Conservation (phyloP, 2,888 invertebrate genomes). For the Limnephilus lunatus region DNA sequence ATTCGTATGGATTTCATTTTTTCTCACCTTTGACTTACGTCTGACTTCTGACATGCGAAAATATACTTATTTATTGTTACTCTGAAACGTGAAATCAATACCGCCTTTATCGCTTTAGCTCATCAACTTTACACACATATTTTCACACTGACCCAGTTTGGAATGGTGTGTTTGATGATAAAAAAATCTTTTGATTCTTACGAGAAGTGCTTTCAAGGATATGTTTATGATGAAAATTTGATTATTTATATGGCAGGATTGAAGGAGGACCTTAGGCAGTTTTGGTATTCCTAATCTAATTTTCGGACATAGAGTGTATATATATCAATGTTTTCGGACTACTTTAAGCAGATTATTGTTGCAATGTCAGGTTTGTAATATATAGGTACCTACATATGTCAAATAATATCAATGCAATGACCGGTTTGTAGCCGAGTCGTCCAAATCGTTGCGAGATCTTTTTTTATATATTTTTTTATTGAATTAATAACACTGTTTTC, state of each 20-base stretch:
- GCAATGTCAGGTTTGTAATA: neutral
- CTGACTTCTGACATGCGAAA: constrained; percentile 45
- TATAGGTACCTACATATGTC: neutral
- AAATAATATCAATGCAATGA: neutral
- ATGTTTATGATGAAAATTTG: neutral
- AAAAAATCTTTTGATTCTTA: neutral
- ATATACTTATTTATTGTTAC: constrained; percentile 40
- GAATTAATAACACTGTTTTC: too few species aligned
- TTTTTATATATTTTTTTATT: too few species aligned
- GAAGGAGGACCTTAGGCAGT: neutral
- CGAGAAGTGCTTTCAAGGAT: neutral
- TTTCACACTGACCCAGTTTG: constrained; percentile 34
- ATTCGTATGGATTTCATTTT: constrained; percentile 32
- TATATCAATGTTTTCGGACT: too few species aligned
- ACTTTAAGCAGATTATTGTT: neutral
- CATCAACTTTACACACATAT: constrained; percentile 34
- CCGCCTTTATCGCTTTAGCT: constrained; percentile 17
- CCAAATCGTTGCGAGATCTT: neutral
- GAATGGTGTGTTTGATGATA: neutral
- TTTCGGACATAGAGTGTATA: too few species aligned
- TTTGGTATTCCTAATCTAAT: neutral
- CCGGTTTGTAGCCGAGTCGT: neutral
- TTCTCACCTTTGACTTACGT: constrained; percentile 28
- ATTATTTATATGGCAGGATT: neutral
- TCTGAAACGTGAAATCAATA: constrained; percentile 35